Base-by-base conservation (phyloP, 2,888 invertebrate species). In the Drosophila lacicola region DNA sequence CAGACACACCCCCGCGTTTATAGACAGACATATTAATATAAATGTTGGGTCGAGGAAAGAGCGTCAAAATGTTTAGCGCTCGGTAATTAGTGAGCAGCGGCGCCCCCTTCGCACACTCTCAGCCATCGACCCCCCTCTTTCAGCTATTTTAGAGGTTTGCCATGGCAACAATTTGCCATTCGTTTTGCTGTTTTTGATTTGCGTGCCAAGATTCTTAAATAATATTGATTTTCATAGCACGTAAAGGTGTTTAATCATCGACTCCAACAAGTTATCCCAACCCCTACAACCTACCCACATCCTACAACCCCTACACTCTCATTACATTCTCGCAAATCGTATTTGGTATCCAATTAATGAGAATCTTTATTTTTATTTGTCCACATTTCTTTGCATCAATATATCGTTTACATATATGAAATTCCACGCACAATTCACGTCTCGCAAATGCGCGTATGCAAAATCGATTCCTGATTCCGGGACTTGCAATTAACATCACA, bases 21-120 rank as follows among this genome's bases (percentile, higher is more conserved):
- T 41, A 54, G 21, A 47, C 29, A 57, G 42, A 44, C 61, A 71
- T 67, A 71, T 67, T 75, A 73, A 71, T 69, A 63, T 55, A 39
- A 58, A 54, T 50, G 66, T 71, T 46, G 39, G 46, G 19, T 29
- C 60, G 49, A 57, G 53, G 47, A 74, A 68, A 62, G 56, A 61
- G 72, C 74, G 78, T 72, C 74, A 81, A 81, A 86, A 71, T 76
- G 63, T 70, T 83, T 75, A 84, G 74, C 83, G 74, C 77, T 78
- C 70, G 84, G 72, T 74, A 84, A 84, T 87, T 84, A 84, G 77
- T 63, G 60, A 49, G 45, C 56, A 65, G 58, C 14, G 42, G 29
- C 5, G 14, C 39, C 47, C 9, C 17, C 6, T 19, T 3, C 34
- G 42, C 8, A 19, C 39, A 10, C 25, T 29, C 34, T 9, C 10